These are phyloP conservation scores for Myopa testacea DNA, from an alignment of 2,888 invertebrate genomes.

Conservation along the genomic window DNA sequence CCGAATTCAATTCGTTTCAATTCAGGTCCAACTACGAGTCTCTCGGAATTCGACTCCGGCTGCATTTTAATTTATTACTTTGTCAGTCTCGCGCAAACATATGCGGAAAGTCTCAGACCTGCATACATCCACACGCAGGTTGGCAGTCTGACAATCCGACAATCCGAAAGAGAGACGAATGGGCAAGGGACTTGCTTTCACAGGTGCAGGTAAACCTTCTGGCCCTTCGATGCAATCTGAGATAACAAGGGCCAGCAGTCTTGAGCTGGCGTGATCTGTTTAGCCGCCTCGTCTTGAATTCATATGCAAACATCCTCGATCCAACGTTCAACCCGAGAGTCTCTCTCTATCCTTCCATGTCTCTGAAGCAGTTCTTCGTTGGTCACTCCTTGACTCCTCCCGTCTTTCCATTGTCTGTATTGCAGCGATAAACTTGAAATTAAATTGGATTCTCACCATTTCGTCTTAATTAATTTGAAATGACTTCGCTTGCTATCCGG, in stretches of 20 bases:
- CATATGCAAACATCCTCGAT: neutral
- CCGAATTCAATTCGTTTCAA: conserved; percentile 28
- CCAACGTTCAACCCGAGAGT: neutral
- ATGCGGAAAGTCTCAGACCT: conserved; percentile 13
- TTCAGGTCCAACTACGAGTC: neutral
- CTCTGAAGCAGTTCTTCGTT: neutral
- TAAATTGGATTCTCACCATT: conserved; percentile 54
- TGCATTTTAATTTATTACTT: conserved; percentile 52
- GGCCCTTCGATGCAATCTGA: neutral
- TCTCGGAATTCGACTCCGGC: conserved; percentile 45
- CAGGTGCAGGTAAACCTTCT: conserved; percentile 6
- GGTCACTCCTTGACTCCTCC: neutral
- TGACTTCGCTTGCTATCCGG: conserved; percentile 43
- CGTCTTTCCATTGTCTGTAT: neutral
- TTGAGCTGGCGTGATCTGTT: too few relatives aligned
- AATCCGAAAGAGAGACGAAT: conserved; percentile 3
- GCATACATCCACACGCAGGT: conserved; percentile 1
- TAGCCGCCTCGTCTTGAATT: neutral
- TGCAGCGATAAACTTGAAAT: conserved; percentile 46
- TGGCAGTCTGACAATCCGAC: too few relatives aligned
- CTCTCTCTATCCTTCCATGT: neutral
- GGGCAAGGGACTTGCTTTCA: neutral
- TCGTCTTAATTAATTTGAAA: conserved; percentile 57
- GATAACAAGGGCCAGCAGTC: too few relatives aligned
- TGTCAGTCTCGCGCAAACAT: conserved; percentile 20